These are phyloP conservation scores for Colostygia pectinataria DNA, from an alignment of 2,888 invertebrate genomes.

Conservation along the genomic window DNA sequence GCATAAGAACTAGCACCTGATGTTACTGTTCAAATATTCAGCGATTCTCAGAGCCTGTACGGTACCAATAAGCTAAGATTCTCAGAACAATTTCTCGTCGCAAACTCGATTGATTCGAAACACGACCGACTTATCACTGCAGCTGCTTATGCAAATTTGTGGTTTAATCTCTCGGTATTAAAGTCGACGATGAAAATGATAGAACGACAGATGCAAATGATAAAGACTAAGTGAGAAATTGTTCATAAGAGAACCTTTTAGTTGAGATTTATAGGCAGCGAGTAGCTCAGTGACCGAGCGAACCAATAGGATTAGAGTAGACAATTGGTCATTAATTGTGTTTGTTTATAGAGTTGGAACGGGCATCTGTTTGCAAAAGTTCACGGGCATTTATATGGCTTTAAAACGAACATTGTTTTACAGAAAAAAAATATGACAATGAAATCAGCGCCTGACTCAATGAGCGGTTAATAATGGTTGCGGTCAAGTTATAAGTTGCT, in stretches of 20 bases:
- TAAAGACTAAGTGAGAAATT: constrained; percentile 70
- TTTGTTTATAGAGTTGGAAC: constrained; percentile 66
- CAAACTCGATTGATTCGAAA: constrained; percentile 56
- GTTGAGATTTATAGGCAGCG: constrained; percentile 75
- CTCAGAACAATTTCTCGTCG: constrained; percentile 66
- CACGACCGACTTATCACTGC: constrained; percentile 44
- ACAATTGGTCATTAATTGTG: constrained; percentile 74
- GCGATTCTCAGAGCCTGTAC: constrained; percentile 55
- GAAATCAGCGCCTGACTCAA: no score
- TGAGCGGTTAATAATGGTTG: no score
- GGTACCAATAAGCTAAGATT: constrained; percentile 61
- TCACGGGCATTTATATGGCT: constrained; percentile 32
- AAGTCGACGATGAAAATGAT: constrained; percentile 41
- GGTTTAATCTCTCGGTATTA: constrained; percentile 46
- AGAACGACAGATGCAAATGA: constrained; percentile 44
- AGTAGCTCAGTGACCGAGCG: constrained; percentile 49
- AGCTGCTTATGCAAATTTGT: constrained; percentile 46
- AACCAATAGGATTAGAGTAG: constrained; percentile 48
- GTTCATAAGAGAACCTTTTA: constrained; percentile 58
- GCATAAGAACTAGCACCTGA: constrained; percentile 32
- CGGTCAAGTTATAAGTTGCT: no score
- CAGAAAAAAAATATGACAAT: not conserved
- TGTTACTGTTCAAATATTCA: constrained; percentile 60
- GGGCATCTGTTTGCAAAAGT: constrained; percentile 55
- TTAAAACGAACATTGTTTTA: not conserved